Evolutionary conservation across 1,140 invertebrate genomes (phyloP).

Genomic region (Drosophila trapezifrons): DNA sequence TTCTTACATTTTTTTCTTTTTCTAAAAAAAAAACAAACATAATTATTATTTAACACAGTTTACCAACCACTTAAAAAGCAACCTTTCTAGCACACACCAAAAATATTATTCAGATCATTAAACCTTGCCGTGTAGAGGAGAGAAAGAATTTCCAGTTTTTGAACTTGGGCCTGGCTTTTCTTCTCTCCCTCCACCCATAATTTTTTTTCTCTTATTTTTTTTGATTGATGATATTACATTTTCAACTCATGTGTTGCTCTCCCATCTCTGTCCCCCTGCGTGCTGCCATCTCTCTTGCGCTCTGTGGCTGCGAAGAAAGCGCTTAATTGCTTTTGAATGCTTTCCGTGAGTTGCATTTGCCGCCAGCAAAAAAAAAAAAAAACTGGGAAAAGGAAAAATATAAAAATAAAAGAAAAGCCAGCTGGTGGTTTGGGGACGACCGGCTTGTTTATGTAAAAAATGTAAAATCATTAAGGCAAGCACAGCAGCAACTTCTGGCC

Average conservation of each 20-base stretch:
- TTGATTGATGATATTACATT: conserved; percentile 74
- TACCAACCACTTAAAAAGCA: not conserved
- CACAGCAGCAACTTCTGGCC: conserved; percentile 24
- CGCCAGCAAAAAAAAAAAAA: conserved; percentile 40
- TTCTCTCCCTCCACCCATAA: conserved; percentile 12
- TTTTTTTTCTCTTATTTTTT: conserved; percentile 18
- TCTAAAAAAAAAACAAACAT: no score
- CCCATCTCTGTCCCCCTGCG: conserved; percentile 6
- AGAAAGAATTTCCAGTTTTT: conserved; percentile 36
- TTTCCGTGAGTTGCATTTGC: conserved; percentile 71
- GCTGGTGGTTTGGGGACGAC: conserved; percentile 21
- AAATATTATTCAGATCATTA: conserved; percentile 19
- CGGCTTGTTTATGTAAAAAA: conserved; percentile 54
- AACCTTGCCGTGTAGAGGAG: conserved; percentile 11
- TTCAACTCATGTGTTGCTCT: conserved; percentile 53
- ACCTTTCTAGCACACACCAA: not conserved
- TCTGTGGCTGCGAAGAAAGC: conserved; percentile 60
- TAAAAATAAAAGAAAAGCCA: conserved; percentile 38
- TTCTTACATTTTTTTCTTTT: not conserved
- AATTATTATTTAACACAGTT: not conserved
- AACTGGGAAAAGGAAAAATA: conserved; percentile 12
- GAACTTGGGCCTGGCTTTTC: conserved; percentile 20
- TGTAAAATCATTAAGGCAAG: conserved; percentile 54
- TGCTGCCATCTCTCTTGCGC: conserved; percentile 8
- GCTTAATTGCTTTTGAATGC: conserved; percentile 78